Base-by-base conservation (phyloP, 2,888 invertebrate genomes). In the Luperina testacea region DNA sequence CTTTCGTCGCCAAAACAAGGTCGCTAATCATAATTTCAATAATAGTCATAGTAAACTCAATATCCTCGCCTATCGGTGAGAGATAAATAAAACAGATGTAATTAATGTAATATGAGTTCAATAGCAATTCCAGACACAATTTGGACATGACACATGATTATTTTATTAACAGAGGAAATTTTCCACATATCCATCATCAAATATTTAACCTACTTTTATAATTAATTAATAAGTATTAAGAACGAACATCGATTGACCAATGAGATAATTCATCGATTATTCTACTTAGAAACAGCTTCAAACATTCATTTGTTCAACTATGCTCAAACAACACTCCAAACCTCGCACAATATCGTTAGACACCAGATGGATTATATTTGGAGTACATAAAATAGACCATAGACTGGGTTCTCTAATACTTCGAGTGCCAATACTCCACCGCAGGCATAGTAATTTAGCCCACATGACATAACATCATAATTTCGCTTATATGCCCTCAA, bases 21-120 rank as follows among this genome's bases (percentile, higher is more conserved):
- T 53, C 48, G 11, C 6, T 53, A 53, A 74, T 77, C 53, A 82
- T 48, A 81, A 77, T 72, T 59, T 67, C 57, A 80, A 72, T 72
- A 57, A 65, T 75, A 63, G 20, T 15, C 64, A 74, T 38, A 57
- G 32, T 65, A 68, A 76, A 79, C 61, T 69, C 20, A 64, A 86
- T 83, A 80, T n/a, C 51, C 73, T 20, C 61, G 3, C 24, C 11
- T 72, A 79, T 76, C 64, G 13, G 68, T 45, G n/a, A 27, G 38
- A 63, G 84, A 87, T 85, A 83, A 83, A 48, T 42, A 77, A 79
- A 87, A 83, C 85, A 85, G 87, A 85, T 83, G 85, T 83, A n/a
- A 86, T 67, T 69, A 57, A 78, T 32, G 86, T 74, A 79, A 86
- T 73, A 64, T 20, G 64, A 83, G 9, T 59, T 6, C 11, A 72